These are phyloP conservation scores for Cerastis rubricosa DNA, from an alignment of 2,888 invertebrate genomes.

Conservation along the genomic window DNA sequence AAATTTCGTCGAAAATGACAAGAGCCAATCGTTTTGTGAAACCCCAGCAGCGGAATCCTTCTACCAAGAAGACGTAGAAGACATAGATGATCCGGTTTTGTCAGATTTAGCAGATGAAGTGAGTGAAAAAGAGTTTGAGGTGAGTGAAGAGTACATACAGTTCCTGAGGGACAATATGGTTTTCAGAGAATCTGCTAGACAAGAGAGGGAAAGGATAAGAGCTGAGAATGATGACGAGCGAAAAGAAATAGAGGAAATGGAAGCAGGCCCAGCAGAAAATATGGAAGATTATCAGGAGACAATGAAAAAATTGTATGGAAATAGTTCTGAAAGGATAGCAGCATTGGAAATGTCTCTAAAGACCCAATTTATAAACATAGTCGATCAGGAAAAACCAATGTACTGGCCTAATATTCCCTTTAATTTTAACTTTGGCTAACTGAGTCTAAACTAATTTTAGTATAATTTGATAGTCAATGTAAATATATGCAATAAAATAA, in stretches of 20 bases:
- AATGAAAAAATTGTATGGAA: constrained; percentile 92
- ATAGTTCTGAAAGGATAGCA: constrained; percentile 92
- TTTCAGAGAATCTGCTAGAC: constrained; percentile 84
- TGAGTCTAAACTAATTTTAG: not conserved
- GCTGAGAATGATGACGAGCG: constrained; percentile 66
- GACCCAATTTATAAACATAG: constrained; percentile 91
- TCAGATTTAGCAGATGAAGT: constrained; percentile 51
- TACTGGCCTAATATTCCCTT: constrained; percentile 94
- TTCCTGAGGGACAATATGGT: constrained; percentile 91
- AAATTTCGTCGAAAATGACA: constrained; percentile 51
- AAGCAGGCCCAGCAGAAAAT: constrained; percentile 70
- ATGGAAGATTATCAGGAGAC: constrained; percentile 77
- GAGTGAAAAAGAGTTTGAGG: constrained; percentile 81
- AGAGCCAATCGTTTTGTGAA: not conserved
- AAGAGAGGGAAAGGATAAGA: constrained; percentile 77
- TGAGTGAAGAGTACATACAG: constrained; percentile 92
- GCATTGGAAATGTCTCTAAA: constrained; percentile 94
- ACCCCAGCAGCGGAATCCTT: not conserved
- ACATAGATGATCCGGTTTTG: not conserved
- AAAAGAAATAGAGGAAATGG: constrained; percentile 57
- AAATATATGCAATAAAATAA: not conserved
- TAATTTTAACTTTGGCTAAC: constrained; percentile 80
- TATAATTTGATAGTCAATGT: not conserved
- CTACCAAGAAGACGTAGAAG: not conserved
- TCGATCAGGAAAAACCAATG: constrained; percentile 91